Evolutionary conservation across 2,888 invertebrate species (phyloP).

Genomic region (Xanthorhoe designata): DNA sequence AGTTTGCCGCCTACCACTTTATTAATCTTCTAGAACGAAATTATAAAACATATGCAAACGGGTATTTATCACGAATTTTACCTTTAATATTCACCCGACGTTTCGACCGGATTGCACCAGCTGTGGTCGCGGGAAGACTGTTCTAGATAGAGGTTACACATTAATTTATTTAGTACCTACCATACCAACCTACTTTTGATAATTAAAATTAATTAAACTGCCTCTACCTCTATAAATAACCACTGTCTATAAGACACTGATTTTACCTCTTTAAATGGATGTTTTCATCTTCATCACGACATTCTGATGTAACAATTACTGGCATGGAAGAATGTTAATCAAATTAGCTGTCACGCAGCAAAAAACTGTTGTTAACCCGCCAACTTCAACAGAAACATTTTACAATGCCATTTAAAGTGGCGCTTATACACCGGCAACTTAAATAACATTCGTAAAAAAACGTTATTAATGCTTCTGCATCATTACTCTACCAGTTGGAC

Average conservation of each 20-base stretch:
- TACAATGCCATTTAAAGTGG: slow-evolving; percentile 1
- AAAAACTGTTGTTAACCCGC: slow-evolving; percentile 11
- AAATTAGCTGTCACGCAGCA: slow-evolving; percentile 32
- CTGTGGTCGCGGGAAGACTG: too few species aligned
- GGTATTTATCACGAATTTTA: too few species aligned
- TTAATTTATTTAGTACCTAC: too few species aligned
- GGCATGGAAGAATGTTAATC: slow-evolving; percentile 30
- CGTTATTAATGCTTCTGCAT: neutral
- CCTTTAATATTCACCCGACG: too few species aligned
- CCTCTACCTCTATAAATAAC: too few species aligned
- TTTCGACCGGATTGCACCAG: too few species aligned
- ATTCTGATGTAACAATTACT: slow-evolving; percentile 24
- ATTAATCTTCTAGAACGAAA: too few species aligned
- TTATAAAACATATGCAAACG: too few species aligned
- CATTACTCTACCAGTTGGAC: neutral
- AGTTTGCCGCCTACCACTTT: too few species aligned
- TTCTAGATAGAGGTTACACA: too few species aligned
- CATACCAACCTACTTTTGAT: too few species aligned
- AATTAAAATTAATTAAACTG: too few species aligned
- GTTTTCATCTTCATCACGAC: slow-evolving; percentile 17
- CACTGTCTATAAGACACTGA: neutral
- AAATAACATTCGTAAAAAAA: neutral
- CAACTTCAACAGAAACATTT: slow-evolving; percentile 18
- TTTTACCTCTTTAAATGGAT: neutral
- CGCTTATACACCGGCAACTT: slow-evolving; percentile 6